Evolutionary conservation across 2,113 vertebrate species (phyloP).

Genomic region (Tretioscincus oriximinensis): DNA sequence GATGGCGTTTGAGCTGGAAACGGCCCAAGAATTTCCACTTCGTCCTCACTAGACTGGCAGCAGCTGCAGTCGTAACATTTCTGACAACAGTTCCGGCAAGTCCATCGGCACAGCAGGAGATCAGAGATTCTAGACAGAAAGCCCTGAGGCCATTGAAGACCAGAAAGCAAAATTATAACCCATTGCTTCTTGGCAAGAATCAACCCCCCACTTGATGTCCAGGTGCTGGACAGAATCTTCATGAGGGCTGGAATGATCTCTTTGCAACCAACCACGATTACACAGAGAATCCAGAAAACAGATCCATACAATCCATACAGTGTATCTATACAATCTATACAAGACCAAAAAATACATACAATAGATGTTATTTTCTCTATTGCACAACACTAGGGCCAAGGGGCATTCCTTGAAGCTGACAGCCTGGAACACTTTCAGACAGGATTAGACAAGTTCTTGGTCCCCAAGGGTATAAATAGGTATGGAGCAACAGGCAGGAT

Average conservation of each 20-base stretch:
- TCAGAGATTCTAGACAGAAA: slow-evolving; percentile 84
- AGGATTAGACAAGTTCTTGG: no score
- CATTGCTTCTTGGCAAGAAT: slow-evolving; percentile 46
- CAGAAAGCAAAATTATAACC: slow-evolving; percentile 64
- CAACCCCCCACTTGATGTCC: slow-evolving; percentile 35
- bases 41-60: slow-evolving; percentile 84
- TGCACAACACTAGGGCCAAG: no score
- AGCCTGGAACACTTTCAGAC: no score
- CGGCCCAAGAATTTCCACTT: slow-evolving; percentile 90
- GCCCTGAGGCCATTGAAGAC: slow-evolving; percentile 73
- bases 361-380: no score
- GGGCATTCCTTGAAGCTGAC: no score
- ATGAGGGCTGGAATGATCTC: slow-evolving; percentile 32
- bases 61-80: slow-evolving; percentile 87
- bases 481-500: no score
- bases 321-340: no score
- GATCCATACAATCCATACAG: no score
- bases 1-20: slow-evolving; percentile 88
- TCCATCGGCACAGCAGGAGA: slow-evolving; percentile 86
- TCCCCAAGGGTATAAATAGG: no score
- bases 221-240: not conserved
- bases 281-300: no score
- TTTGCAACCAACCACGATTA: not conserved
- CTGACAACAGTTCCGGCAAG: slow-evolving; percentile 81
- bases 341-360: no score